A percentile compares a stretch with the other conserved stretches of the same genome.
Conservation (phyloP, 2,888 invertebrate species). For the Micoletzkya japonica region DNA sequence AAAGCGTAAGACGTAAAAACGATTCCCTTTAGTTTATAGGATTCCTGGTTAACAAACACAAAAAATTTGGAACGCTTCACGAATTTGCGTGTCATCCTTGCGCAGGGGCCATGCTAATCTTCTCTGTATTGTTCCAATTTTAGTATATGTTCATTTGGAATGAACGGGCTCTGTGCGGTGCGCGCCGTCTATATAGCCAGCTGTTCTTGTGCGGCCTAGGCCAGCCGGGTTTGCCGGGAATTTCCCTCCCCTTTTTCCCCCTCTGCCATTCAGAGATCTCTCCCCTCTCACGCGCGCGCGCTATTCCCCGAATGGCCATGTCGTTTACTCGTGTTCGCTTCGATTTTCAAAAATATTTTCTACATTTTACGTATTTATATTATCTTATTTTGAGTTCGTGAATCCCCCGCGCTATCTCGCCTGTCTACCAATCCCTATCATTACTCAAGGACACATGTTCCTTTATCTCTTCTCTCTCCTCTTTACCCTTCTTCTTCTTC, state of each 20-base stretch:
- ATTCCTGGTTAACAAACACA: slow-evolving; percentile 28
- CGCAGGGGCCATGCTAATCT: slow-evolving; percentile 89
- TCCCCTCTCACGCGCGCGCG: background rate
- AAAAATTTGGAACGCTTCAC: slow-evolving; percentile 80
- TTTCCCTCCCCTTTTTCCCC: background rate
- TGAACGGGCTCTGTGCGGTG: slow-evolving; percentile 29
- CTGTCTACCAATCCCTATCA: background rate
- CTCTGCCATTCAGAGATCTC: background rate
- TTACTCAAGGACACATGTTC: background rate
- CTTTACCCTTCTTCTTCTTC: background rate
- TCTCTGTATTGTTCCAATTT: slow-evolving; percentile 90
- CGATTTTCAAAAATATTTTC: too few relatives aligned
- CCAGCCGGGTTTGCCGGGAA: background rate
- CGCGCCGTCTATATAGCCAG: slow-evolving; percentile 7
- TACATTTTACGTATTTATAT: too few relatives aligned
- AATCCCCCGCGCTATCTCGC: too few relatives aligned
- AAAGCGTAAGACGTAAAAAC: too few relatives aligned
- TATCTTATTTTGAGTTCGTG: too few relatives aligned
- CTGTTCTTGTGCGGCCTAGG: background rate
- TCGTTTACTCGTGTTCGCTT: too few relatives aligned
- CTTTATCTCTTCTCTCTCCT: background rate
- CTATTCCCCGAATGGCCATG: too few relatives aligned
- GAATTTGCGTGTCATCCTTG: slow-evolving; percentile 90
- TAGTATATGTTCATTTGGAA: slow-evolving; percentile 68
- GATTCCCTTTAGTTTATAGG: too few relatives aligned